Base-by-base conservation (phyloP, 2,797 vertebrate genomes). In the Microcaecilia unicolor region DNA sequence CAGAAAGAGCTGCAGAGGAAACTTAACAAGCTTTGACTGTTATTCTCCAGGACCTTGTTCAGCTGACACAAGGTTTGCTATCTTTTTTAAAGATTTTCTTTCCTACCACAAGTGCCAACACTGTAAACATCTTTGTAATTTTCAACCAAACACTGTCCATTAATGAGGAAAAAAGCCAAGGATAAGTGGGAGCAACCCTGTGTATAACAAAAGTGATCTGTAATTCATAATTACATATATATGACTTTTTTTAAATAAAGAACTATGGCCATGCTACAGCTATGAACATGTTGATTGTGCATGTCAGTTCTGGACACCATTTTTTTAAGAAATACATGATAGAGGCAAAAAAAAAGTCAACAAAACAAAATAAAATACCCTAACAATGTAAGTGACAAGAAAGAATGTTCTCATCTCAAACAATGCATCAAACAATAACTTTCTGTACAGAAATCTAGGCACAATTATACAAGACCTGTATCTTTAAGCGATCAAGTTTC, bases 391-490 rank as follows among this genome's bases (percentile, higher is more conserved):
- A 72, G 73, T 69, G 76, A 84, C 67, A 80, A 78, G 56, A 83
- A 86, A 88, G 64, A 84, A 83, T 63, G 64, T 58, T 41, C 80
- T 72, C 71, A 84, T 84, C 53, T 72, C 66, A 82, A 84, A 84
- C 26, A 20, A 69, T 67, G 72, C 81, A 70, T 81, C 64, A 72
- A 78, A 85, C 70, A n/a, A 43, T 67, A 72, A 67, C 81, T 67
- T 80, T 84, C 78, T 90, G 86, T 92, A 93, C 91, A 92, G 81
- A 88, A 90, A 85, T 72, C 72, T 88, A 85, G 89, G 87, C 67
- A 40, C 76, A 82, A 85, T 85, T 91, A 86, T 93, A 94, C 89
- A 90, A 83, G 85, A 88, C 86, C 84, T 88, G 87, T 79, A 87
- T 78, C 76, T 88, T 81, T 87, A 88, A 90, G 88, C 89, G 81